These are phyloP conservation scores for Dynastes grantii DNA, from an alignment of 2,888 invertebrate species.

Conservation along the genomic window DNA sequence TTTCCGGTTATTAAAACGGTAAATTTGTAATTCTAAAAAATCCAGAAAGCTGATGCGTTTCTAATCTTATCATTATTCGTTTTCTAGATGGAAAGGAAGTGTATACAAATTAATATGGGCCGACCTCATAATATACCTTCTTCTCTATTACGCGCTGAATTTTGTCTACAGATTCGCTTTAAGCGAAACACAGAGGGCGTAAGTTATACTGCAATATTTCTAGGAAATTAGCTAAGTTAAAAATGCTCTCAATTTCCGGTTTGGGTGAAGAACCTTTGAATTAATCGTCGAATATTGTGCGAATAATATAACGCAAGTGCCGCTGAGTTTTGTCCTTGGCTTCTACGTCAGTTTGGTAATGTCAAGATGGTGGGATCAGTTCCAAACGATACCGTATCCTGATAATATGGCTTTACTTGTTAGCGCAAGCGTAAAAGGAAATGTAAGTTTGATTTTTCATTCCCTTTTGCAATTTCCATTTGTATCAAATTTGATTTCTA, in stretches of 20 bases:
- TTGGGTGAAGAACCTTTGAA: conserved; percentile 79
- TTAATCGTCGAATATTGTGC: conserved; percentile 87
- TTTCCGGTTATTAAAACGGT: conserved; percentile 85
- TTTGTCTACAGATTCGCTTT: conserved; percentile 81
- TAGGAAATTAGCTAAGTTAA: neutral
- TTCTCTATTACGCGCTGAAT: conserved; percentile 83
- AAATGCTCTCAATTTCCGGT: conserved; percentile 3
- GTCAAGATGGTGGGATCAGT: conserved; percentile 93
- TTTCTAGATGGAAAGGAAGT: conserved; percentile 88
- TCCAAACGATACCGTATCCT: conserved; percentile 86
- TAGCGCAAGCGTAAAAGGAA: conserved; percentile 85
- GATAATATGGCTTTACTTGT: conserved; percentile 88
- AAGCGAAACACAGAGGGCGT: conserved; percentile 79
- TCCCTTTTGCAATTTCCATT: neutral
- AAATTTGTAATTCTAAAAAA: conserved; percentile 58
- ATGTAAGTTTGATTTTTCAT: conserved; percentile 69
- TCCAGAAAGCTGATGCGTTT: neutral
- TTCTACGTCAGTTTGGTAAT: conserved; percentile 95
- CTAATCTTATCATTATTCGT: too few relatives aligned
- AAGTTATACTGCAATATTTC: conserved; percentile 61
- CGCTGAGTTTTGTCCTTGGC: conserved; percentile 93
- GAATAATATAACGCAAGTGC: conserved; percentile 88
- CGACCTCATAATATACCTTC: conserved; percentile 84
- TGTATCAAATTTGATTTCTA: conserved; percentile 14
- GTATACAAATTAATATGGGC: conserved; percentile 94